Conservation (phyloP, 2,888 invertebrate genomes). For the Pteria penguin region DNA sequence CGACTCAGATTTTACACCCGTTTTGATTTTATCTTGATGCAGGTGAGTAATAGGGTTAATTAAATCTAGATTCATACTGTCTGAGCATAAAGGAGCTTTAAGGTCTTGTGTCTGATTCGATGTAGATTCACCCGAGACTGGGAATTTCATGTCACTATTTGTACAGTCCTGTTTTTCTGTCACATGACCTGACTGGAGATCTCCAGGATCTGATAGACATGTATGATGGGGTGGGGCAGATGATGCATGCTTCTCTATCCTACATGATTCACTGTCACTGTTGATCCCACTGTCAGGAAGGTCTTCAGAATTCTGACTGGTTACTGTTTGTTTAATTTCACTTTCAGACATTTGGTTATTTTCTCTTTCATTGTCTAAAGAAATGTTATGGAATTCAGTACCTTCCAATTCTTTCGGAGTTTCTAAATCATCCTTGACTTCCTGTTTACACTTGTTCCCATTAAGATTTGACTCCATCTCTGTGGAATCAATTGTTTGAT, state of each 20-base stretch:
- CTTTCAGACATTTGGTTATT: not conserved
- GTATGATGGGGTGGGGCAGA: not conserved
- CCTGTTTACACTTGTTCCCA: no score
- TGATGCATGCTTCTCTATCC: no score
- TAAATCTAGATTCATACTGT: not conserved
- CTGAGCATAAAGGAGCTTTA: not conserved
- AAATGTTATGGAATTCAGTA: constrained; percentile 40
- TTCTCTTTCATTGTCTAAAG: not conserved
- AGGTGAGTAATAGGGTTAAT: not conserved
- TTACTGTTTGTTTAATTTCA: not conserved
- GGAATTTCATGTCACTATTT: not conserved
- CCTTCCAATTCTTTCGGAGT: constrained; percentile 11
- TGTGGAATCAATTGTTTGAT: not conserved
- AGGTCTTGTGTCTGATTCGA: not conserved
- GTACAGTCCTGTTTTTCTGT: not conserved
- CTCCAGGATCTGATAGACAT: not conserved
- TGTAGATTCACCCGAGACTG: not conserved
- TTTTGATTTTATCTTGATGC: no score
- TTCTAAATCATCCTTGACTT: not conserved
- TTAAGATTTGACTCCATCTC: no score
- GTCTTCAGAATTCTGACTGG: no score
- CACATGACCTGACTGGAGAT: not conserved
- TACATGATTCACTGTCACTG: not conserved
- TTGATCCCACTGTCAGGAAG: not conserved
- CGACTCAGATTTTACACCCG: no score